Conservation (phyloP, 2,113 vertebrate species). For the Heloderma charlesbogerti region DNA sequence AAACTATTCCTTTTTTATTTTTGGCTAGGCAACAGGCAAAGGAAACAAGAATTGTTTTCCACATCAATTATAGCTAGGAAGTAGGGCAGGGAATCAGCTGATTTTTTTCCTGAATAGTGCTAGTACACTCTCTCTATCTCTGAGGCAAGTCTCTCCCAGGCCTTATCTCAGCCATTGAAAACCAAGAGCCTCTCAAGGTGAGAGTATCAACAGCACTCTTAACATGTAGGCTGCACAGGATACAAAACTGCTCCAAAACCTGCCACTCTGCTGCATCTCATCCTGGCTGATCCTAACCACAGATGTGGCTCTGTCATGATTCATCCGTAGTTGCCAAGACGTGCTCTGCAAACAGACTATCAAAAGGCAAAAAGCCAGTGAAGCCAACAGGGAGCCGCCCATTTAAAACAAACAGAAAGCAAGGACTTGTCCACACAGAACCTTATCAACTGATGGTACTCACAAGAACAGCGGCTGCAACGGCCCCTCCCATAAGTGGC, state of each 20-base stretch:
- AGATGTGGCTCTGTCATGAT: accelerated
- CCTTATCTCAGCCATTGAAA: accelerated
- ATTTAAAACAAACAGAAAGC: background rate
- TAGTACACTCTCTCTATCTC: background rate
- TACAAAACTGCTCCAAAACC: accelerated
- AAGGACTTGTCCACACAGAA: background rate
- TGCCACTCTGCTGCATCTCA: background rate
- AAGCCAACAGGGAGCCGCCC: background rate
- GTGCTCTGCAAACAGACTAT: background rate
- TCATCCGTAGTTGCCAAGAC: background rate
- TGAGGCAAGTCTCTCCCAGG: background rate
- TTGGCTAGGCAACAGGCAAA: background rate
- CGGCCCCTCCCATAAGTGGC: background rate
- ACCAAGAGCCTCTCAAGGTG: accelerated
- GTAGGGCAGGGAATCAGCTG: too few relatives aligned
- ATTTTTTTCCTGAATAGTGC: background rate
- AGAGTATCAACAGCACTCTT: accelerated
- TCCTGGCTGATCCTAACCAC: background rate
- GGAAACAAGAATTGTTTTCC: accelerated
- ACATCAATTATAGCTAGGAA: background rate
- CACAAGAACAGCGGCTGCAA: background rate
- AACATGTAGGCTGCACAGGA: background rate
- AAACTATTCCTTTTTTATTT: background rate
- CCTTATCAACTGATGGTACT: background rate
- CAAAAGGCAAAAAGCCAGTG: background rate